Evolutionary conservation across 1,140 invertebrate genomes (phyloP).

Genomic region (Laupala kohalensis): DNA sequence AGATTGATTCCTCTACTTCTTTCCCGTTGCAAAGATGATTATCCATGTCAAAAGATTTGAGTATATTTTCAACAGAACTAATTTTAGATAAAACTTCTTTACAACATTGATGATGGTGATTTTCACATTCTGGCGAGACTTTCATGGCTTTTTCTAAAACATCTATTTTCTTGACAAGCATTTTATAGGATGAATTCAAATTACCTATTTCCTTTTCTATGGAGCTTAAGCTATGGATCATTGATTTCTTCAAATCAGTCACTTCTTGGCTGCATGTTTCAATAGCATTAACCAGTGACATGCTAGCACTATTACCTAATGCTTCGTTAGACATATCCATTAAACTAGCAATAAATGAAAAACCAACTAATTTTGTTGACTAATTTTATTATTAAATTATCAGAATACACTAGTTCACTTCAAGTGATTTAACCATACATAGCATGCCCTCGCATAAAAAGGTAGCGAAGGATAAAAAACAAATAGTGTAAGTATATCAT

Average conservation of each 20-base stretch:
- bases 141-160: neutral
- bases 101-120: constrained; percentile 3
- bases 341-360: neutral
- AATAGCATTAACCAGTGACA: neutral
- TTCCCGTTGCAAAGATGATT: neutral
- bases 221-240: neutral
- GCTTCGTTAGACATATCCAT: neutral
- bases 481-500: too few species aligned
- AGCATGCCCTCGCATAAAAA: too few species aligned
- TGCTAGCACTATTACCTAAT: neutral
- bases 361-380: neutral
- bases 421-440: too few species aligned
- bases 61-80: neutral
- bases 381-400: neutral
- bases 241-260: neutral
- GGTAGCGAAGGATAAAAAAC: too few species aligned
- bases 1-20: neutral
- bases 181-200: neutral
- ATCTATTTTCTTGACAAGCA: constrained; percentile 1
- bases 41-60: neutral
- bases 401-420: neutral
- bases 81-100: constrained; percentile 6
- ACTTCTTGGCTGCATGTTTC: neutral
- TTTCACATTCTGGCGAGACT: neutral
- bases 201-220: neutral